Conservation (phyloP, 2,888 invertebrate species). For the Sesamia inferens region DNA sequence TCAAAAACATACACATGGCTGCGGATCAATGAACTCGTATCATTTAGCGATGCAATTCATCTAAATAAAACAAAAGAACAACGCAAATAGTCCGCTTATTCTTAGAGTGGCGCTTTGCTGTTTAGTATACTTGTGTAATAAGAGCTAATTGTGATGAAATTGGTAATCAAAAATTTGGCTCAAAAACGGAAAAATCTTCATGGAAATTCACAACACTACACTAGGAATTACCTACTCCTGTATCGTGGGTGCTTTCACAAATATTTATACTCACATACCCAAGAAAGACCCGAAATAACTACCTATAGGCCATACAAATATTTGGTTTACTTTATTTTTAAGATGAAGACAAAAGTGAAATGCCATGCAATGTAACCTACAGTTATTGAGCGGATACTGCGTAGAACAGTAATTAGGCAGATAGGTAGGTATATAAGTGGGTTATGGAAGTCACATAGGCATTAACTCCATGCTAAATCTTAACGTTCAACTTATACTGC, state of each 20-base stretch:
- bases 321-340: background rate
- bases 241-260: no score
- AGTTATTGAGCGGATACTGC: background rate
- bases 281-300: no score
- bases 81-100: conserved; percentile 5
- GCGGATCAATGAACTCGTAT: conserved; percentile 38
- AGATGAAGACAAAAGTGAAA: no score
- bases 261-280: no score
- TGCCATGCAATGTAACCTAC: background rate
- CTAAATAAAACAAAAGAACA: conserved; percentile 37
- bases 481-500: background rate
- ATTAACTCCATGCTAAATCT: background rate
- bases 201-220: background rate
- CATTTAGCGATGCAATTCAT: conserved; percentile 39
- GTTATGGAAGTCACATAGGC: background rate
- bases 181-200: background rate
- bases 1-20: conserved; percentile 43
- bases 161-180: background rate
- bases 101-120: background rate
- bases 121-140: no score
- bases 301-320: no score
- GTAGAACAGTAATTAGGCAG: background rate
- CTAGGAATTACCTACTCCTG: no score
- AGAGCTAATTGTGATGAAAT: background rate
- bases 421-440: background rate